Evolutionary conservation across 92 coral and sea anemone genomes (phyloP).

Genomic region (Actinernus sp.): DNA sequence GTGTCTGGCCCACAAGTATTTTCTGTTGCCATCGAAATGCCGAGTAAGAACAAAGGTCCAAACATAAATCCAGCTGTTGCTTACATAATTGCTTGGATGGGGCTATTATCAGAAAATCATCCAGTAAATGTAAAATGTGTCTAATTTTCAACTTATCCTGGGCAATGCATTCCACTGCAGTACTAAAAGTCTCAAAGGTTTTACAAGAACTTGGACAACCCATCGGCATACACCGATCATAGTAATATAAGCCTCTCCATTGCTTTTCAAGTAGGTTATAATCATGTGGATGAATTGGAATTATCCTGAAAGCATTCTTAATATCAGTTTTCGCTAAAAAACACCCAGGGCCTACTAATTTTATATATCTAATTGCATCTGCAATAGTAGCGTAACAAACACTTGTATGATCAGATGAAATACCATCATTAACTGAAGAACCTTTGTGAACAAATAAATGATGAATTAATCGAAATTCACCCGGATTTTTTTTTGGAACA

Average conservation of each 20-base stretch:
- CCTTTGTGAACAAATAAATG: constrained; percentile 32
- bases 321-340: no score
- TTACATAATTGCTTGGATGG: constrained; percentile 5
- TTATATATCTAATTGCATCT: constrained; percentile 29
- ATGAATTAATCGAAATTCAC: no score
- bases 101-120: constrained; percentile 30
- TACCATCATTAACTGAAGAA: constrained; percentile 29
- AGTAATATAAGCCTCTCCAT: no score
- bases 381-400: constrained; percentile 30
- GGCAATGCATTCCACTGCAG: constrained; percentile 29
- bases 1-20: constrained; percentile 35
- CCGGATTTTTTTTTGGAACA: no score
- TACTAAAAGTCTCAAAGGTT: constrained; percentile 31
- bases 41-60: constrained; percentile 12
- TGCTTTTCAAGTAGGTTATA: constrained; percentile 7
- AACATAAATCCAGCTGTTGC: constrained; percentile 12
- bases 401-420: constrained; percentile 17
- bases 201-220: constrained; percentile 37
- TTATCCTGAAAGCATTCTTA: no score
- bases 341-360: constrained; percentile 13
- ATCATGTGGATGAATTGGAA: constrained; percentile 21
- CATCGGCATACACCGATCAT: no score
- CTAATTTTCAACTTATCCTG: constrained; percentile 16
- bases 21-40: constrained; percentile 48
- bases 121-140: constrained; percentile 22